Conservation (phyloP, 2,888 invertebrate genomes). For the Drosophila mayaguana region DNA sequence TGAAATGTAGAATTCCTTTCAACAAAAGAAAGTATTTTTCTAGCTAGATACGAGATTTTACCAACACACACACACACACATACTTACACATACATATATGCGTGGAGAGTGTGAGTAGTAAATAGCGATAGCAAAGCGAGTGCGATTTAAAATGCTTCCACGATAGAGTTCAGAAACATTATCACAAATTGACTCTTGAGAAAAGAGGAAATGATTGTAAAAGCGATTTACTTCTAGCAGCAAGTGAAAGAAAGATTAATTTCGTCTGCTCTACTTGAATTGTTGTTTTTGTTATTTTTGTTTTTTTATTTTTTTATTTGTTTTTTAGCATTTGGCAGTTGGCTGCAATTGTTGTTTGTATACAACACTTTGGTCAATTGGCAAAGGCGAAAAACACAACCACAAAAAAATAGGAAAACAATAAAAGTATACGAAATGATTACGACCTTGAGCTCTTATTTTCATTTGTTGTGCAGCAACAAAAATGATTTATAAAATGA, state of each 20-base stretch:
- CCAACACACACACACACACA: neutral
- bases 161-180: slow-evolving; percentile 50
- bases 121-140: slow-evolving; percentile 49
- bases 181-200: slow-evolving; percentile 36
- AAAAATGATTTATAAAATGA: no score
- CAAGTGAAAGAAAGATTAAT: slow-evolving; percentile 33
- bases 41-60: slow-evolving; percentile 28
- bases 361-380: slow-evolving; percentile 41
- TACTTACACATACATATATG: neutral
- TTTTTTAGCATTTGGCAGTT: slow-evolving; percentile 27
- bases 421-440: slow-evolving; percentile 7
- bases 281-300: slow-evolving; percentile 2
- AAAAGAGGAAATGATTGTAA: slow-evolving; percentile 29
- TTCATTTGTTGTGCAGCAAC: slow-evolving; percentile 20
- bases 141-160: slow-evolving; percentile 24
- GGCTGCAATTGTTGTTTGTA: slow-evolving; percentile 22
- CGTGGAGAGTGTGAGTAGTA: slow-evolving; percentile 4
- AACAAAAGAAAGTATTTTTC: slow-evolving; percentile 70
- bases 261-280: slow-evolving; percentile 45
- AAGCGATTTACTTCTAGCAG: slow-evolving; percentile 17
- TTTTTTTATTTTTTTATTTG: neutral
- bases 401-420: slow-evolving; percentile 11
- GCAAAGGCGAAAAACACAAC: slow-evolving; percentile 29
- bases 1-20: slow-evolving; percentile 40
- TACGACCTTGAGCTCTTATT: slow-evolving; percentile 48